phyloP scores from a whole-genome alignment of 2,797 vertebrate species.

The Fundulus diaphanus region DNA sequence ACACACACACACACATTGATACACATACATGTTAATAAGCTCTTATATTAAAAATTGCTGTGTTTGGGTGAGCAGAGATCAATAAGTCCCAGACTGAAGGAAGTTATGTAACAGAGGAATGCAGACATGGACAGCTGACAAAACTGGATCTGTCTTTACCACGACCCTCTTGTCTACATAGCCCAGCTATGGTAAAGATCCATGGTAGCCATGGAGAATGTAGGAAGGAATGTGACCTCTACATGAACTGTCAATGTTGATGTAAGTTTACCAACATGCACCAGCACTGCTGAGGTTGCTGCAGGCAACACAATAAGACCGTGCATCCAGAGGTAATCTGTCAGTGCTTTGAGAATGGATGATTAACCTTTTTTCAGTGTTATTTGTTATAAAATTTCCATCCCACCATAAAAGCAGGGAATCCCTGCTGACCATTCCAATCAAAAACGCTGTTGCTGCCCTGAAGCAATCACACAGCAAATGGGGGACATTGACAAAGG shows the following conservation, averaged over 20 bases:
- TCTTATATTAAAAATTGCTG: constrained; percentile 59
- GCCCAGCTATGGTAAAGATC: constrained; percentile 85
- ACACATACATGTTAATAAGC: constrained; percentile 51
- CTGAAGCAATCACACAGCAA: constrained; percentile 85
- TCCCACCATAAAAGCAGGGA: constrained; percentile 52
- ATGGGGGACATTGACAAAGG: constrained; percentile 79
- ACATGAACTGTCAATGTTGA: constrained; percentile 85
- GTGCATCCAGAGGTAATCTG: constrained; percentile 61
- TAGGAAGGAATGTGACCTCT: constrained; percentile 78
- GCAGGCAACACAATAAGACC: constrained; percentile 77
- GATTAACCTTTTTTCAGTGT: constrained; percentile 32
- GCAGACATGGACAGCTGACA: constrained; percentile 84
- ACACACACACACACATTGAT: constrained; percentile 37
- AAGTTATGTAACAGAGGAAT: constrained; percentile 72
- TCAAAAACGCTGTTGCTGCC: constrained; percentile 78
- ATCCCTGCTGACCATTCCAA: constrained; percentile 67
- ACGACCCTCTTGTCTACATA: constrained; percentile 70
- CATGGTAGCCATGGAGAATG: constrained; percentile 78
- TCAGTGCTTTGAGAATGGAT: constrained; percentile 54
- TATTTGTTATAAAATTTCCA: constrained; percentile 50
- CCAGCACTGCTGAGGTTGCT: constrained; percentile 83
- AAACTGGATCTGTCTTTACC: constrained; percentile 84
- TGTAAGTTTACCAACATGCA: constrained; percentile 87
- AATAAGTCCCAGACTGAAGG: constrained; percentile 64
- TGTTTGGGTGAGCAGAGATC: constrained; percentile 67